Conservation (phyloP, 2,888 invertebrate species). For the Ochropacha duplaris region DNA sequence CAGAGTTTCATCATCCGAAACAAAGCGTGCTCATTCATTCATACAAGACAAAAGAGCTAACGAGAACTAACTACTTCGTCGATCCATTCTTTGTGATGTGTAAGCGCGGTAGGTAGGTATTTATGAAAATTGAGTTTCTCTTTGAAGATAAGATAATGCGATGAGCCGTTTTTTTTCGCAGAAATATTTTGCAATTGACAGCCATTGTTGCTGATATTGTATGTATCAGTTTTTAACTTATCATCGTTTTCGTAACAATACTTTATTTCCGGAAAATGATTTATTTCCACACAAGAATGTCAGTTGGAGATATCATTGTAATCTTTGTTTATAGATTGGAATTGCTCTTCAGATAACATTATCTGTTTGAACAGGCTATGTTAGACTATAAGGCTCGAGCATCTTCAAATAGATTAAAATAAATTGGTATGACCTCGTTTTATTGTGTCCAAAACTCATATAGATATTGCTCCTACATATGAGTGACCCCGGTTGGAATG, state of each 20-base stretch:
- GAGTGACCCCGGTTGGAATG: too few species aligned
- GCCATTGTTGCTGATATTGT: background rate
- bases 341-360: constrained; percentile 5
- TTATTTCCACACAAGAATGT: background rate
- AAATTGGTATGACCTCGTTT: constrained; percentile 14
- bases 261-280: background rate
- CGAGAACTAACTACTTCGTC: constrained; percentile 18
- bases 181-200: background rate
- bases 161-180: background rate
- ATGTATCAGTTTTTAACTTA: too few species aligned
- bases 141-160: background rate
- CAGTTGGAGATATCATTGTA: background rate
- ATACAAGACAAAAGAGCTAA: constrained; percentile 39
- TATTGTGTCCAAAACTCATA: constrained; percentile 6
- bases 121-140: background rate
- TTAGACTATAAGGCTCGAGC: constrained; percentile 10
- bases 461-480: constrained; percentile 2
- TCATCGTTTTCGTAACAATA: too few species aligned
- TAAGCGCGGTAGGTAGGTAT: background rate
- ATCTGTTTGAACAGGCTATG: constrained; percentile 13
- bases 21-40: constrained; percentile 50
- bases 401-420: constrained; percentile 14
- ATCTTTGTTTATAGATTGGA: background rate
- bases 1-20: constrained; percentile 52
- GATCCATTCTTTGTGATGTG: constrained; percentile 9